Base-by-base conservation (phyloP, 2,797 vertebrate species). In the Molossus molossus region DNA sequence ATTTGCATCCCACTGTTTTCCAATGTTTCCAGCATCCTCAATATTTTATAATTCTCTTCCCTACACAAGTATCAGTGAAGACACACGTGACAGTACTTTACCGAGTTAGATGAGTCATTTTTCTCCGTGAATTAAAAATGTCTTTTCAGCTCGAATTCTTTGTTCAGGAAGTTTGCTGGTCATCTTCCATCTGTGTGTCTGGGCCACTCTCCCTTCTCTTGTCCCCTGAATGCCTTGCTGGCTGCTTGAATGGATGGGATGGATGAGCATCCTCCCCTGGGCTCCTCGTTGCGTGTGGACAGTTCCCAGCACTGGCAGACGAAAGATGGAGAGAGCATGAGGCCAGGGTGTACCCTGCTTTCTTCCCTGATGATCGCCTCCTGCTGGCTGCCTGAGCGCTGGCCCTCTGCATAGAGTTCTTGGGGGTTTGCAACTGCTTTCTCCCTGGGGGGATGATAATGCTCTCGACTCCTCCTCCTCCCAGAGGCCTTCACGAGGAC, bases 241-340 rank as follows among this genome's bases (percentile, higher is more conserved):
- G 4, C 81, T 37, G 21, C 25, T 0, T 25, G 5, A 4, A 17
- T 75, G 20, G 60, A 23, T 8, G 1, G 12, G n/a, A 79, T 5
- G n/a, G 23, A 60, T 9, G 6, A 27, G 5, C 1, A 4, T 10
- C 2, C 2, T 48, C 53, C 0, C 20, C 1, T 10, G 57, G 20
- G 50, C 23, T 77, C 82, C 11, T 29, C 18, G 0, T n/a, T 48
- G 57, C 48, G 6, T 37, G 37, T 64, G 50, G 6, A 9, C 64
- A 25, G 1, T 33, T 3, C 14, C 37, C 80, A 29, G 45, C 27
- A 40, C 45, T 80, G 27, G 55, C 5, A 33, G 27, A 33, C 58
- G 11, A 18, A 29, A 48, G 5, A 67, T 72, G 7, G 23, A 29
- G n/a, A 23, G 23, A 13, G 3, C 72, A 29, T 29, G 33, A 67